A percentile compares a stretch with the other conserved stretches of the same genome.
These are phyloP conservation scores for Drosophila neoperkinsi DNA, from an alignment of 2,888 invertebrate genomes.

Conservation along the genomic window DNA sequence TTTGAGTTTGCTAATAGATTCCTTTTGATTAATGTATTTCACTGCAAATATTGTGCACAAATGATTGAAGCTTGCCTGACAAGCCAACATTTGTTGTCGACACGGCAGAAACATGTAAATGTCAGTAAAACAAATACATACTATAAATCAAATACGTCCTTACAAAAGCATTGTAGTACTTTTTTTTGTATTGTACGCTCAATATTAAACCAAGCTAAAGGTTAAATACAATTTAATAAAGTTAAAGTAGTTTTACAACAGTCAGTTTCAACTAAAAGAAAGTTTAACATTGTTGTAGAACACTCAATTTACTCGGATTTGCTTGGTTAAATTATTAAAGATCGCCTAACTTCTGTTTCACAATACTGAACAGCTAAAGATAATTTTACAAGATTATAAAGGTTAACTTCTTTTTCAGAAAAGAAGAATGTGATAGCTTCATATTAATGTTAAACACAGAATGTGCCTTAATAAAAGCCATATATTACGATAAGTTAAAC, in stretches of 20 bases:
- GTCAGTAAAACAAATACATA: slow-evolving; percentile 23
- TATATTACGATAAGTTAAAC: background rate
- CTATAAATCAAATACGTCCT: slow-evolving; percentile 46
- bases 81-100: slow-evolving; percentile 59
- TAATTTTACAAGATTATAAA: too few species aligned
- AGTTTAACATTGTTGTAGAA: background rate
- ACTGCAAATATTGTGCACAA: slow-evolving; percentile 41
- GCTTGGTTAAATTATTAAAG: too few species aligned
- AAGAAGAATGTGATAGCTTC: fast-evolving
- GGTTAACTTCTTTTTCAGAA: too few species aligned
- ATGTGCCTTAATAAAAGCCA: background rate
- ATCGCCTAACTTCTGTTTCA: too few species aligned
- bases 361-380: too few species aligned
- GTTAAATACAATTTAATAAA: background rate
- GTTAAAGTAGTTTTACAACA: background rate
- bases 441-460: background rate
- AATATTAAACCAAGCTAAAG: background rate
- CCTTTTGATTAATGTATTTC: slow-evolving; percentile 67
- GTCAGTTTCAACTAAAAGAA: background rate
- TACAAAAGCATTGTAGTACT: slow-evolving; percentile 5
- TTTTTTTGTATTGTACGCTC: background rate
- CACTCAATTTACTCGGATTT: background rate
- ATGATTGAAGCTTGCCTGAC: slow-evolving; percentile 61
- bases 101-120: slow-evolving; percentile 44
- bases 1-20: slow-evolving; percentile 52